Evolutionary conservation across 2,113 vertebrate species (phyloP), one percentile per base, ranked within the genome.

Genomic region (Trematomus loennbergii): DNA sequence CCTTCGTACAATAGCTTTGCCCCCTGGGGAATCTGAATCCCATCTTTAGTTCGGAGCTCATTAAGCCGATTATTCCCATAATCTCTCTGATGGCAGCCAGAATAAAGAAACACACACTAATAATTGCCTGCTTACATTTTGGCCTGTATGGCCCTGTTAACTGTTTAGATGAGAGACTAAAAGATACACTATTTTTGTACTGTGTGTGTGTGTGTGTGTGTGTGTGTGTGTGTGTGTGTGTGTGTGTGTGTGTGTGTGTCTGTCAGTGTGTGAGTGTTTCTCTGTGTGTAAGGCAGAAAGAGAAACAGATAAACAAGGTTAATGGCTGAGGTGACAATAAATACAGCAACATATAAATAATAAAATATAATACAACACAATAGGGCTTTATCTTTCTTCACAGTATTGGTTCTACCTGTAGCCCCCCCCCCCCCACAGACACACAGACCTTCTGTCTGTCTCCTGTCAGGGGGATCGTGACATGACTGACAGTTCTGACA

Each of bases 401-500:
- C 71, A 20, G 16, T 73, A 11, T 22, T 61, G 29, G n/a, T 13
- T 63, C 53, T 49, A 53, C 33, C 12, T 52, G 46, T 61, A 54
- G 40, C 36, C 45, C 16, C 25, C n/a, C n/a, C 57, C 17, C 18
- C 36, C 48, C n/a, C 50, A 57, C 71, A 60, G 50, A 53, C 53
- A 53, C 17, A 66, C 74, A 40, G 48, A 36, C 78, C 75, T 25
- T 90, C 87, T 78, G 55, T 89, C 79, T 60, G 57, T 88, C 72
- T 91, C 84, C 91, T 85, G 95, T 95, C 90, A 94, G 87, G 88
- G 74, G 89, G 93, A 86, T 92, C 85, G 88, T 93, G 95, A 95
- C 94, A 92, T 92, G 91, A 92, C 91, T 95, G 94, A 90, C 96
- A 94, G 95, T 92, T 91, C 94, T 95, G 91, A 96, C 95, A 94